Evolutionary conservation across 2,797 vertebrate genomes (phyloP), one percentile per base, ranked within the genome.

Genomic region (Allenopithecus nigroviridis): DNA sequence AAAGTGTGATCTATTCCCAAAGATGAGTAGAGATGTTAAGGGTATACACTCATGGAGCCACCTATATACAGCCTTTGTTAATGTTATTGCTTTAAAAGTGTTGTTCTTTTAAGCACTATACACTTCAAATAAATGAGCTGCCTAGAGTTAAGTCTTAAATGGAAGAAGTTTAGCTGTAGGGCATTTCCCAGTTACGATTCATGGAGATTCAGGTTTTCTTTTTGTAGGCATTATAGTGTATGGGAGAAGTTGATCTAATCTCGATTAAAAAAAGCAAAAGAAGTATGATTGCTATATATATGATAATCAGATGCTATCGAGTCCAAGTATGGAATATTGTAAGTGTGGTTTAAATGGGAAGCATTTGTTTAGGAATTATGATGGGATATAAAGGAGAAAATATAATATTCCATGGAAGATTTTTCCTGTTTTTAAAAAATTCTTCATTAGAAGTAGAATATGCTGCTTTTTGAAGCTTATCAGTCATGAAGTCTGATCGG

Each of bases 1-100:
- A 94, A 94, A 91, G 78, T 94, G 28, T 72, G 22, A 76, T 95
- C 61, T 97, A 17, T 92, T 90, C 46, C 2, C 7, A 68, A 94
- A 95, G 91, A 43, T 68, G 57, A 68, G 9, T 70, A 53, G n/a
- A 64, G 13, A 12, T 84, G 13, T 80, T 64, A 84, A 79, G 21
- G 30, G 21, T 79, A 0, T 78, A 1, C 30, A 61, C 8, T 46
- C 36, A 7, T 80, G 2, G 70, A 87, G 28, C 21, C 41, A 59
- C 43, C 55, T 89, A n/a, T 61, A 28, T 50, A 41, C n/a, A 94
- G 70, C 64, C 17, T 75, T 95, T 85, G 36, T 79, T 78, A 81
- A 87, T 84, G 28, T 70, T 84, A 84, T 41, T 94, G 70, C 76
- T 85, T 89, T 78, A 76, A 91, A 90, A 86, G 46, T 84, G 19